phyloP scores from a whole-genome alignment of 2,797 vertebrate species.

The Pangasius mekongensis region DNA sequence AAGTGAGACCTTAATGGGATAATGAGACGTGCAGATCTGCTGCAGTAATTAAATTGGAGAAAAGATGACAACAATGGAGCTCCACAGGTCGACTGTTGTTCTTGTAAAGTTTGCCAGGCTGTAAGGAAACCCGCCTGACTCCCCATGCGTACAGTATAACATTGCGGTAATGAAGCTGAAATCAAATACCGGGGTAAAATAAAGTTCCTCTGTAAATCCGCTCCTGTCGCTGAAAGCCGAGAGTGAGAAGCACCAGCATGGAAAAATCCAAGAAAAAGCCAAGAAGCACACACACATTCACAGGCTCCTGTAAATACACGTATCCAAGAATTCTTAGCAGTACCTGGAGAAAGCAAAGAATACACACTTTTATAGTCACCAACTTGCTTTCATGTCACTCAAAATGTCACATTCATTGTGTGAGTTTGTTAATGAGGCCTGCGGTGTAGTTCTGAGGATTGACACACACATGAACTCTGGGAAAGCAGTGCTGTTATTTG shows the following conservation, averaged over 20 bases:
- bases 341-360: neutral
- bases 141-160: neutral
- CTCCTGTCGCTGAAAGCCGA: neutral
- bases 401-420: neutral
- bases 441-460: neutral
- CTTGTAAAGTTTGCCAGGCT: neutral
- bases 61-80: constrained; percentile 1
- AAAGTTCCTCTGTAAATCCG: constrained; percentile 7
- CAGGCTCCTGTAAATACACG: neutral
- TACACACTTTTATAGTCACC: neutral
- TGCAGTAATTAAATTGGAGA: constrained; percentile 48
- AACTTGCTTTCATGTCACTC: neutral
- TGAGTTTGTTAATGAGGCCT: constrained; percentile 2
- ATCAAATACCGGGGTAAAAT: constrained; percentile 20
- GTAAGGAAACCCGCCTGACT: constrained; percentile 5
- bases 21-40: constrained; percentile 43
- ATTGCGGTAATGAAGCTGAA: constrained; percentile 22
- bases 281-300: neutral
- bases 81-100: constrained; percentile 17
- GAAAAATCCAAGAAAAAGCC: neutral
- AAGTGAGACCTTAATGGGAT: constrained; percentile 46
- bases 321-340: neutral
- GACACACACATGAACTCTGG: neutral
- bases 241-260: neutral
- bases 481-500: constrained; percentile 7